Percentiles rank a stretch among this genome's conserved stretches.
Conservation (phyloP, 2,888 invertebrate genomes). For the Amiota communis region DNA sequence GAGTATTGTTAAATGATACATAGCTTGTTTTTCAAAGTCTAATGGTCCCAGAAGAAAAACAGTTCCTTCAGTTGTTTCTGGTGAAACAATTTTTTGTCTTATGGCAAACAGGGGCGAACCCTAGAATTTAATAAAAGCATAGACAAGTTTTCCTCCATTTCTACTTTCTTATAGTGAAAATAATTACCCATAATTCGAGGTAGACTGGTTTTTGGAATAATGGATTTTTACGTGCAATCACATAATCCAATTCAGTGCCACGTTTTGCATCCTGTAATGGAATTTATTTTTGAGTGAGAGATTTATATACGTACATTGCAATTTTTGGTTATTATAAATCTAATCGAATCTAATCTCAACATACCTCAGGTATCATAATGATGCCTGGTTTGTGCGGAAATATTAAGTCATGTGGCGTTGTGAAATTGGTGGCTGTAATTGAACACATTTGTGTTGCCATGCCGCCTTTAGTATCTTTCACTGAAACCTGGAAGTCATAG, state of each 20-base stretch:
- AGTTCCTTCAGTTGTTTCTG: conserved; percentile 85
- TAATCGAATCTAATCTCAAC: conserved; percentile 36
- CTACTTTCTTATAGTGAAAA: not conserved
- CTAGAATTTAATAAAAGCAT: conserved; percentile 69
- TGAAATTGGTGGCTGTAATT: conserved; percentile 87
- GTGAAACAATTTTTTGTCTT: conserved; percentile 82
- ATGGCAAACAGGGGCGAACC: conserved; percentile 85
- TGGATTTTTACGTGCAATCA: conserved; percentile 86
- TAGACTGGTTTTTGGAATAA: conserved; percentile 84
- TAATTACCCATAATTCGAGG: conserved; percentile 85
- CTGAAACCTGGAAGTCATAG: conserved; percentile 85
- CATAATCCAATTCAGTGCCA: conserved; percentile 87
- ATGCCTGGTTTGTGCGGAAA: conserved; percentile 87
- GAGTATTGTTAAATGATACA: conserved; percentile 89
- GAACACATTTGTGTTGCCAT: conserved; percentile 84
- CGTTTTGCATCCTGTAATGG: conserved; percentile 80
- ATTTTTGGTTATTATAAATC: not conserved
- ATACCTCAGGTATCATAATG: conserved; percentile 84
- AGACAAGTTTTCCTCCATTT: not conserved
- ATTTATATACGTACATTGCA: too few relatives aligned
- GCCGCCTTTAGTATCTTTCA: conserved; percentile 85
- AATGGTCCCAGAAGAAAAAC: conserved; percentile 84
- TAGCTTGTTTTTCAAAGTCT: conserved; percentile 91
- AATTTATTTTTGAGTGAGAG: too few relatives aligned
- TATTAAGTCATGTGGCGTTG: conserved; percentile 86